phyloP scores from a whole-genome alignment of 2,797 vertebrate genomes.

The Macroramphosus scolopax region DNA sequence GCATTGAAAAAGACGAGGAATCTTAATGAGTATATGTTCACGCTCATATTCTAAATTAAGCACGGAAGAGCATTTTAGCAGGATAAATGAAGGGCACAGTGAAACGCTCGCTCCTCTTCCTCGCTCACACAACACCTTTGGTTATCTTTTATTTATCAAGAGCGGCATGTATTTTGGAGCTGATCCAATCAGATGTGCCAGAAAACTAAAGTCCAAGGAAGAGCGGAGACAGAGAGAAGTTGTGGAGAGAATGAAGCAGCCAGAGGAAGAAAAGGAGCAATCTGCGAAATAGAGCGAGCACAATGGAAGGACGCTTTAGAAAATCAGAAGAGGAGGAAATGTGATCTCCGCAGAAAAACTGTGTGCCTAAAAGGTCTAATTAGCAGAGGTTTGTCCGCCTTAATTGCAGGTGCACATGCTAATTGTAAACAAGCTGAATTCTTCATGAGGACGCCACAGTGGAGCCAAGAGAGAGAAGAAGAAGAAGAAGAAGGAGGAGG shows the following conservation, averaged over 20 bases:
- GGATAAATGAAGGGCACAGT: conserved; percentile 25
- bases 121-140: conserved; percentile 39
- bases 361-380: conserved; percentile 75
- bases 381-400: conserved; percentile 76
- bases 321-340: conserved; percentile 25
- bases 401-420: conserved; percentile 80
- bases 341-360: conserved; percentile 40
- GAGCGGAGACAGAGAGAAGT: conserved; percentile 13
- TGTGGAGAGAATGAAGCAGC: conserved; percentile 14
- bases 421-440: conserved; percentile 75
- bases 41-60: conserved; percentile 41
- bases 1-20: conserved; percentile 38
- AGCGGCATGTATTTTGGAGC: conserved; percentile 4
- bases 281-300: conserved; percentile 11
- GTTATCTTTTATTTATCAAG: conserved; percentile 52
- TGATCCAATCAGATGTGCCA: conserved; percentile 15
- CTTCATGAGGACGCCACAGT: conserved; percentile 57
- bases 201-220: conserved; percentile 31
- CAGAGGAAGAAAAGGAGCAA: conserved; percentile 7
- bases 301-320: conserved; percentile 20
- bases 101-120: conserved; percentile 7
- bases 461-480: conserved; percentile 30
- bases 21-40: conserved; percentile 39
- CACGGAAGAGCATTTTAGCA: conserved; percentile 25
- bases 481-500: conserved; percentile 39